Evolutionary conservation across 1,140 invertebrate species (phyloP), one percentile per base, ranked within the genome.

Genomic region (Rhagoletis zephyria): DNA sequence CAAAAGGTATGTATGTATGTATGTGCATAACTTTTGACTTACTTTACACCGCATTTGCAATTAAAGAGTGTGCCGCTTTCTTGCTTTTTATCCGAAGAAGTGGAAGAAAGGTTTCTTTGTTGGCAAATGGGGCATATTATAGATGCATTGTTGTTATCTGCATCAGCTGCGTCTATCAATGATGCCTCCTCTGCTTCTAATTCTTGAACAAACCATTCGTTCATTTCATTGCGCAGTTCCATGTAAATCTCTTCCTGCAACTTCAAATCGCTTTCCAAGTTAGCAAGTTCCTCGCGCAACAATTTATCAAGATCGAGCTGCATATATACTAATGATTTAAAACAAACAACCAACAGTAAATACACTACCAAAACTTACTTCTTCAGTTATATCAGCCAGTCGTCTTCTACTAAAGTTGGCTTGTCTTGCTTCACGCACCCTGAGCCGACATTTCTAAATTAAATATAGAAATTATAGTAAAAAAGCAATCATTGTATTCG

Each of bases 161-260:
- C 48, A 81, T 90, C 88, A 3, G 88, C 81, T 6, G 70, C 86
- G 7, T 91, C 90, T 0, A 87, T 88, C 45, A 89, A 90, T 4
- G 90, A 88, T 2, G 81, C 88, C 64, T 92, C 90, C 42, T 92
- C 48, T 30, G 89, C 88, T 77, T 92, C 88, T 42, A 92, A 89
- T 19, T 90, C 88, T 16, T 92, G n/a, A 5, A 89, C 90, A 77
- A 91, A 91, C 91, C 91, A 92, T 87, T 91, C 90, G 48, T 92
- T 91, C 1, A 90, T 88, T 87, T 92, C 91, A 0, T 88, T 85
- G 5, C 90, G 81, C 0, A 92, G 61, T 19, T 92, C 91, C 16
- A 91, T 88, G 16, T 88, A 89, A 1, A 92, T 89, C 9, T 91
- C 89, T 45, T 91, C 81, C 59, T 92, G 91, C 60, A 92, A 86